Base-by-base conservation (phyloP, 2,888 invertebrate genomes). In the Athrips mouffetella region DNA sequence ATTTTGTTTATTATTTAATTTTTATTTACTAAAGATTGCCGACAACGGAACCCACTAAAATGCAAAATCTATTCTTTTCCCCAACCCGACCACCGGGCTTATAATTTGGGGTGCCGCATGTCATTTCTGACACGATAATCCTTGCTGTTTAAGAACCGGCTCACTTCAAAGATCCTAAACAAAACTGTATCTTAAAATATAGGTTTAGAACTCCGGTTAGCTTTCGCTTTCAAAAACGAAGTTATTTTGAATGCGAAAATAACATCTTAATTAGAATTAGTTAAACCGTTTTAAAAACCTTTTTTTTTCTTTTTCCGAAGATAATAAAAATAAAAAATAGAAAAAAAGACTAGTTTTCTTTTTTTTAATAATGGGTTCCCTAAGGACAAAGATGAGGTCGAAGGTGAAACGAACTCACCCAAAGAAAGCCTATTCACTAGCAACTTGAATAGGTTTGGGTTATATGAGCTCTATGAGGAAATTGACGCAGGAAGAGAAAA, bases 81-180 rank as follows among this genome's bases (percentile, higher is more conserved):
- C 57, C 55, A 52, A 52, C 52, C 56, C 62, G 66, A 70, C 72
- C 68, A 70, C 73, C 68, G 59, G 57, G 65, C 62, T 59, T 45
- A 29, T 76, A 77, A 77, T 77, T 76, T 61, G 67, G 65, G 61
- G 21, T 20, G 39, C 44, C 25, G 70, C 65, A 44, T 47, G 80
- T 79, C 82, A 77, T 56, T 58, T 70, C 67, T 79, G 83, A 81
- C 79, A 71, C 67, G 71, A 69, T 79, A 77, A 81, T 80, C 79
- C 75, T 60, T 51, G 53, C 57, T 55, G 52, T 55, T 52, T 53
- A 49, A 53, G 55, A 58, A 58, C 62, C 55, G 54, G 49, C 55
- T 47, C 35, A 33, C 29, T 41, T 46, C 39, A 49, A 50, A 44
- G 46, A 20, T 49, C 21, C 47, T 42, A 49, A 47, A 25, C 33